Percentiles rank a stretch among this genome's conserved stretches.
These are phyloP conservation scores for Chymomyza procnemis DNA, from an alignment of 2,888 invertebrate genomes.

Conservation along the genomic window DNA sequence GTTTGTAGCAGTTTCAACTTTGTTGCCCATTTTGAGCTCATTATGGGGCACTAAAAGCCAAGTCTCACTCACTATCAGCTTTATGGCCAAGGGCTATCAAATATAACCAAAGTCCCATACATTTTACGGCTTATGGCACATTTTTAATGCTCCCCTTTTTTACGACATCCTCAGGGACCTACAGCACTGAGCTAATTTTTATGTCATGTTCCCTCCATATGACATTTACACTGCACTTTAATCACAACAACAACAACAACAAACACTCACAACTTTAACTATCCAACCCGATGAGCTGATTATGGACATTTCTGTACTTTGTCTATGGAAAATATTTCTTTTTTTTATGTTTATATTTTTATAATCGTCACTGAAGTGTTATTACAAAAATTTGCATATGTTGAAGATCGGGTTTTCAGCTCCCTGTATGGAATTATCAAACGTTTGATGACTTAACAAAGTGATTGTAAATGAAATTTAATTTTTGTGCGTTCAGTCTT, in stretches of 20 bases:
- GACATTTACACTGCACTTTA: not conserved
- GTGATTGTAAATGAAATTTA: too few species aligned
- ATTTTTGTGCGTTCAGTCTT: too few species aligned
- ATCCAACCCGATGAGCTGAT: slow-evolving; percentile 24
- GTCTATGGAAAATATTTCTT: not conserved
- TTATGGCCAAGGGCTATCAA: slow-evolving; percentile 57
- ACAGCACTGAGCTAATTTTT: not conserved
- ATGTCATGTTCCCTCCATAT: not conserved
- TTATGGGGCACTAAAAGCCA: slow-evolving; percentile 57
- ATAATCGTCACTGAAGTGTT: slow-evolving; percentile 24
- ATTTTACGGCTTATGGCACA: slow-evolving; percentile 62
- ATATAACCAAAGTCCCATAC: slow-evolving; percentile 52
- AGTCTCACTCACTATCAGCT: slow-evolving; percentile 39
- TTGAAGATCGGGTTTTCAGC: not conserved
- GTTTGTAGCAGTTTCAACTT: slow-evolving; percentile 31
- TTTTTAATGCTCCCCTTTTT: not conserved
- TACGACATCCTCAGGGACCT: not conserved
- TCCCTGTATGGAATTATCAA: not conserved
- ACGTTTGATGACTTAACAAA: too few species aligned
- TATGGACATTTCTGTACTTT: slow-evolving; percentile 18
- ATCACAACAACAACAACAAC: not conserved
- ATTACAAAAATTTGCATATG: not conserved
- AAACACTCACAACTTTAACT: not conserved
- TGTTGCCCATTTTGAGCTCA: slow-evolving; percentile 59
- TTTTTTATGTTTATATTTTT: slow-evolving; percentile 43